These are phyloP conservation scores for Papio anubis DNA, from an alignment of 2,113 vertebrate species.

Conservation along the genomic window DNA sequence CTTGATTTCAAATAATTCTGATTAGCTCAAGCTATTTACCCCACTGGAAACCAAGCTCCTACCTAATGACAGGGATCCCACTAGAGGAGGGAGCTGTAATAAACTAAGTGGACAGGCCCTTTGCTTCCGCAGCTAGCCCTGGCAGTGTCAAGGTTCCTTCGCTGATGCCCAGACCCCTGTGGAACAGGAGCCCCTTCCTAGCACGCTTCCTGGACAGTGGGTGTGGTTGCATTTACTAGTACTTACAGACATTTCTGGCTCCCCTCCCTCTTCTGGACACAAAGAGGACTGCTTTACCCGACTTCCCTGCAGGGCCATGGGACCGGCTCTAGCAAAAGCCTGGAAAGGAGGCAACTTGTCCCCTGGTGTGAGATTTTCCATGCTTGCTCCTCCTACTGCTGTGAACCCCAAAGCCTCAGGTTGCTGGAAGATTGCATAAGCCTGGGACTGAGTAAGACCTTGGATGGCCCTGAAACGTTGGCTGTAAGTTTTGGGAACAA, in stretches of 20 bases:
- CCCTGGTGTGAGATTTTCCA: neutral
- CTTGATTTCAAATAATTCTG: neutral
- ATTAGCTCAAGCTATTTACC: neutral
- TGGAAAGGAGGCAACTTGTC: neutral
- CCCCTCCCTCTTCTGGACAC: neutral
- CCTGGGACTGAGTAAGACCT: neutral
- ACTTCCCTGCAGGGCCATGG: neutral
- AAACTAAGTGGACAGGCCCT: neutral
- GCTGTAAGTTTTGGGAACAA: neutral
- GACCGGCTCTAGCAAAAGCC: neutral
- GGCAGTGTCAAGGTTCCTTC: neutral
- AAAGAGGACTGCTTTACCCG: neutral
- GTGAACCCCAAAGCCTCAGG: neutral
- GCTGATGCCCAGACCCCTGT: neutral
- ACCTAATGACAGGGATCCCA: no score
- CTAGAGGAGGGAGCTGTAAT: neutral
- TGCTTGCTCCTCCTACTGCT: neutral
- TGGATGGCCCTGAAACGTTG: neutral
- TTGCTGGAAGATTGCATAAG: neutral
- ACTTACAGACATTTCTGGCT: neutral
- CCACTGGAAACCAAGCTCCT: neutral
- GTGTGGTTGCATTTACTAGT: neutral
- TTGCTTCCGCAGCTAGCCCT: neutral
- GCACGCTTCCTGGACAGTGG: neutral
- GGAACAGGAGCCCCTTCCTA: neutral